Evolutionary conservation across 2,113 vertebrate genomes (phyloP).

Genomic region (Scytalopus superciliaris): DNA sequence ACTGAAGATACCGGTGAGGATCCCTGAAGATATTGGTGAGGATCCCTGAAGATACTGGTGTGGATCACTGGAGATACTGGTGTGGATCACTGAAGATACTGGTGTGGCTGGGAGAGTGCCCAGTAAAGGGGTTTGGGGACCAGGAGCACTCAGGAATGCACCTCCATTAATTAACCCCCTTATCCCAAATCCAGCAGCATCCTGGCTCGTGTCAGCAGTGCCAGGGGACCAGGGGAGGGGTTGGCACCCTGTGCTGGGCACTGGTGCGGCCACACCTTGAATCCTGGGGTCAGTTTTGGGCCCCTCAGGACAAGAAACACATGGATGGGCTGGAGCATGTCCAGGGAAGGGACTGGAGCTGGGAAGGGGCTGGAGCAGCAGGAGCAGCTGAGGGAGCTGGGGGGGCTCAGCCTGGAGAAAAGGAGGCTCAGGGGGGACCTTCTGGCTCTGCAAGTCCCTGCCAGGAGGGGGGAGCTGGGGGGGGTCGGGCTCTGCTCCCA

Average conservation of each 20-base stretch:
- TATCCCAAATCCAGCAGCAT: neutral
- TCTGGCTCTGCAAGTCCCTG: neutral
- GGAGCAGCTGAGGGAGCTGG: neutral
- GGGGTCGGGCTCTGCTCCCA: neutral
- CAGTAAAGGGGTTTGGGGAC: accelerated
- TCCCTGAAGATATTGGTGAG: too few species aligned
- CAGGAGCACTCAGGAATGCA: neutral
- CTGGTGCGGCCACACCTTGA: neutral
- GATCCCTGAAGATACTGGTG: too few species aligned
- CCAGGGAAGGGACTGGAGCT: neutral
- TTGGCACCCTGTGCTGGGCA: neutral
- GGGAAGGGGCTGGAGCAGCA: neutral
- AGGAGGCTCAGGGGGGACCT: neutral
- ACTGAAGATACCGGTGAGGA: too few species aligned
- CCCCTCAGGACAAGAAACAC: too few species aligned
- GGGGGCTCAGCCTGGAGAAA: neutral
- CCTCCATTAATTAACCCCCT: accelerated
- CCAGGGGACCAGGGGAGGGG: neutral
- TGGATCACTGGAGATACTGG: too few species aligned
- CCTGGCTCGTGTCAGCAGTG: neutral
- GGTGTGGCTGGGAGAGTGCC: neutral
- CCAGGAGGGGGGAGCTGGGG: neutral
- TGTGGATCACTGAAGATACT: too few species aligned
- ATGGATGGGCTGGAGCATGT: neutral
- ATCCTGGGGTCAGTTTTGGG: neutral